A percentile compares a stretch with the other conserved stretches of the same genome.
Evolutionary conservation across 2,797 vertebrate genomes (phyloP).

Genomic region (Microctenopoma steveboyesi): DNA sequence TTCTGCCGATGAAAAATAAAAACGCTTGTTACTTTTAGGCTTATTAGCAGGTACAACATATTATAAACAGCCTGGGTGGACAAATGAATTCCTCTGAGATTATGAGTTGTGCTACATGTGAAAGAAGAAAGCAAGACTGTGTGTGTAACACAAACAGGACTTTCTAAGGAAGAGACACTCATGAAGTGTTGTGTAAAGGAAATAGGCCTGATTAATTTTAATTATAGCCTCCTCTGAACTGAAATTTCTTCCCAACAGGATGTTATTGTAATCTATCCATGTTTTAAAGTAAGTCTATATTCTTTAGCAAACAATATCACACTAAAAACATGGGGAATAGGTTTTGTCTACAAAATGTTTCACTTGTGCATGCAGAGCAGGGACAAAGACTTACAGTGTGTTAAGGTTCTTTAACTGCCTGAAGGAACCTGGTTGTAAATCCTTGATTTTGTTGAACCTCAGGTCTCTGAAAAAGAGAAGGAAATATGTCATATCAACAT

Average conservation of each 20-base stretch:
- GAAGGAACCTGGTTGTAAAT: slow-evolving; percentile 93
- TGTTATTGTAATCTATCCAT: neutral
- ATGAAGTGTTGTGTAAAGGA: slow-evolving; percentile 13
- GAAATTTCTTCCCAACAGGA: neutral
- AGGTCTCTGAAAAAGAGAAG: slow-evolving; percentile 87
- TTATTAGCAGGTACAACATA: slow-evolving; percentile 42
- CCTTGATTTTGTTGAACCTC: slow-evolving; percentile 98
- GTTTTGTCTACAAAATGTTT: neutral
- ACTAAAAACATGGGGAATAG: neutral
- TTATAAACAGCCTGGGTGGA: slow-evolving; percentile 59
- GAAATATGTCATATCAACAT: slow-evolving; percentile 3
- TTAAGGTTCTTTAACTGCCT: slow-evolving; percentile 92
- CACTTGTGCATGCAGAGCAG: neutral
- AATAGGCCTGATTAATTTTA: slow-evolving; percentile 20
- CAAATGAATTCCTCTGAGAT: slow-evolving; percentile 68
- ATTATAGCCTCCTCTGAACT: neutral
- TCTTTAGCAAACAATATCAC: neutral
- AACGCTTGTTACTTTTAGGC: slow-evolving; percentile 12
- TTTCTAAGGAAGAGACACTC: slow-evolving; percentile 41
- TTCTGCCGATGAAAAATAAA: neutral
- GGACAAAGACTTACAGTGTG: slow-evolving; percentile 83
- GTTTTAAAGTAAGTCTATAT: neutral
- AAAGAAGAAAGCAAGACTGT: slow-evolving; percentile 44
- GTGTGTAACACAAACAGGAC: slow-evolving; percentile 29
- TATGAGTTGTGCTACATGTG: slow-evolving; percentile 68